These are phyloP conservation scores for Daboia siamensis DNA, from an alignment of 2,113 vertebrate species.

Conservation along the genomic window DNA sequence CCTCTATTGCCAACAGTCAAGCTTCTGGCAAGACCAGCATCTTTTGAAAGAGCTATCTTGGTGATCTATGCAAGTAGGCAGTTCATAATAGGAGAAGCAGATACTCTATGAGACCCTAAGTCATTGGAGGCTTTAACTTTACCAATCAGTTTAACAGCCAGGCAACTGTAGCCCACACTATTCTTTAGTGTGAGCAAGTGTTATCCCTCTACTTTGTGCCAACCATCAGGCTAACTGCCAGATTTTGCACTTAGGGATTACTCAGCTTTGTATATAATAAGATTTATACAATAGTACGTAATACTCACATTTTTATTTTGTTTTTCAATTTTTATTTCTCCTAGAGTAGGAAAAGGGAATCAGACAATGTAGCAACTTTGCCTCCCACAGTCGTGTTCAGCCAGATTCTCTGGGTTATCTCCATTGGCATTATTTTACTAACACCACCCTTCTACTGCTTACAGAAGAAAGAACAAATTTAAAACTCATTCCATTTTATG, in stretches of 20 bases:
- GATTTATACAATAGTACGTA: background rate
- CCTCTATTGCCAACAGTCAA: background rate
- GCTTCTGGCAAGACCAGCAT: background rate
- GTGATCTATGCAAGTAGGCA: background rate
- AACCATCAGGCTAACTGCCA: background rate
- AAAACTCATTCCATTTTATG: background rate
- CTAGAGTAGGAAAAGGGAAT: background rate
- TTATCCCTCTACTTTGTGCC: background rate
- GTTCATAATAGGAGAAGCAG: background rate
- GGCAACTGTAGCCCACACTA: background rate
- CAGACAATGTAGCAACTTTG: background rate
- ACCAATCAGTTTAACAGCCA: background rate
- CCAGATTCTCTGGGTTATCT: background rate
- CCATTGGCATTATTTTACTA: background rate
- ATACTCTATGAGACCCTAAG: background rate
- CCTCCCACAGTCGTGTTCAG: background rate
- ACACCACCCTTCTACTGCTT: background rate
- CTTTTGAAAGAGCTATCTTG: background rate
- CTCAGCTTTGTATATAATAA: background rate
- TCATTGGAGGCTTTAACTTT: background rate
- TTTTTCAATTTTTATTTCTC: background rate
- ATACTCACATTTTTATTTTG: background rate
- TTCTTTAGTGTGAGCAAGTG: background rate
- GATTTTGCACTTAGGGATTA: background rate
- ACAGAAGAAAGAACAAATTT: background rate